Conservation (phyloP, 2,113 vertebrate genomes). For the Grantiella picta region DNA sequence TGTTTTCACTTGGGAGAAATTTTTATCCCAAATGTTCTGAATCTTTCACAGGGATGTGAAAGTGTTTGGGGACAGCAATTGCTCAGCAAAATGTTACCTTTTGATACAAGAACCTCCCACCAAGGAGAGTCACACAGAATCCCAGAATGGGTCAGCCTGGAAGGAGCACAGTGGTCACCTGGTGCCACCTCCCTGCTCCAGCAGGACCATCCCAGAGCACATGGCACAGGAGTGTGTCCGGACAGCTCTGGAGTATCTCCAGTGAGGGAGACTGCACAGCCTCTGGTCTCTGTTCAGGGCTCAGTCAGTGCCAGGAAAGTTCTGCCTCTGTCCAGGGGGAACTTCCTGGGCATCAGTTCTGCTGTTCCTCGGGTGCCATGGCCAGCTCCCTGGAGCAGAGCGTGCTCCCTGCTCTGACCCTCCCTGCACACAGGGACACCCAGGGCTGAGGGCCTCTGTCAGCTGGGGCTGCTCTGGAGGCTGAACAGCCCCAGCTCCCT, state of each 20-base stretch:
- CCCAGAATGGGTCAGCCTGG: accelerated
- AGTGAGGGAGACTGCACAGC: background rate
- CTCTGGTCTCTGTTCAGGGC: background rate
- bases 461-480: background rate
- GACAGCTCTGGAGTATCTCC: background rate
- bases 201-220: background rate
- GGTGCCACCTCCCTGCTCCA: background rate
- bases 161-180: background rate
- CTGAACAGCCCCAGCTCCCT: background rate
- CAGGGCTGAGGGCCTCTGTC: background rate
- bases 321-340: background rate
- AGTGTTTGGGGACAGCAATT: background rate
- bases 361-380: background rate
- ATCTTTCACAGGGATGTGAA: background rate
- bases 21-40: background rate
- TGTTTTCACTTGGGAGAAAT: background rate
- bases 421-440: background rate
- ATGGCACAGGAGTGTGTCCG: background rate
- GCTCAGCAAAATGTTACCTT: background rate
- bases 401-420: background rate
- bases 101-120: background rate
- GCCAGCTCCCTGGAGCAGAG: background rate
- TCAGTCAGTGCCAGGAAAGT: accelerated
- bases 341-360: background rate
- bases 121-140: background rate